phyloP scores from a whole-genome alignment of 2,113 vertebrate genomes.

The human (Homo sapiens) region GRCh38 chrX:66411501-66412000 shows the following conservation, averaged over 20 bases:
- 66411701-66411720: background rate
- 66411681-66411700: background rate
- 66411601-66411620: background rate
- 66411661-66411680: background rate
- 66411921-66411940: background rate
- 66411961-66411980: background rate
- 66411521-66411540: background rate
- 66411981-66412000: background rate
- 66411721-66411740: background rate
- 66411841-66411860: background rate
- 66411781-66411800: background rate
- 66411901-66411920: background rate
- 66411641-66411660: background rate
- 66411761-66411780: background rate
- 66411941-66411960: background rate
- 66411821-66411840: background rate
- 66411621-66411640: background rate
- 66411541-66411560: background rate
- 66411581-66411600: background rate
- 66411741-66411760: background rate
- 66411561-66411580: background rate
- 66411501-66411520: background rate
- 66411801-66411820: background rate
- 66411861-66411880: background rate
- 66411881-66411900: background rate